Evolutionary conservation across 2,113 vertebrate genomes (phyloP), one percentile per base, ranked within the genome.

Genomic region (Poicephalus meyeri): DNA sequence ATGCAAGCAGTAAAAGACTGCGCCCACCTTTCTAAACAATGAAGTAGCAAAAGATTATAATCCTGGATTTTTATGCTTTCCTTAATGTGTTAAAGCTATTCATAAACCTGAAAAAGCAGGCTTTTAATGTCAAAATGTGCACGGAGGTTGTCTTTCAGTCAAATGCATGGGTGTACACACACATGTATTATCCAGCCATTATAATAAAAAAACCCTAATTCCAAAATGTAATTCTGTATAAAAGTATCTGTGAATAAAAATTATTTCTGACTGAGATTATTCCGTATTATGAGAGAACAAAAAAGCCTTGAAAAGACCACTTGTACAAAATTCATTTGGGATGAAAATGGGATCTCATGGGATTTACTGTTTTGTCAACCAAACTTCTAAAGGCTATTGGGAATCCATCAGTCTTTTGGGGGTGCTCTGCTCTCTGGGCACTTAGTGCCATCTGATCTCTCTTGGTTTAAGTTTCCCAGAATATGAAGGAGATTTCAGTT

Each of bases 181-280:
- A 28, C 1, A 7, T 1, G 15, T 21, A 31, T 83, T 83, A 46
- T 37, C 25, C 31, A 70, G 19, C 7, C 0, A 0, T 70, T 84
- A 18, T 25, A 73, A 88, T 31, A 47, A 44, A 91, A 79, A 28
- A 8, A 28, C 52, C 13, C 1, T 33, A n/a, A 77, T 80, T 77
- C 8, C 20, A 80, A 78, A 92, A 66, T 41, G 2, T 33, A 55
- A 9, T 74, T 21, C 41, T 68, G 9, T 81, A 33, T 39, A 28
- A 49, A 87, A 87, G 4, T 46, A 44, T 63, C 76, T 33, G 31
- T 69, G 11, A 86, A 78, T 80, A 46, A 70, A 69, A 88, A 37
- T 24, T 7, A 5, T 84, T 92, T 92, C 68, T 79, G 47, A 35
- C 19, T 73, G 29, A 73, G 6, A 10, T 86, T 24, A 17, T 66